A percentile compares a stretch with the other conserved stretches of the same genome.
Evolutionary conservation across 2,888 invertebrate genomes (phyloP).

Genomic region (Rotaria macrura): DNA sequence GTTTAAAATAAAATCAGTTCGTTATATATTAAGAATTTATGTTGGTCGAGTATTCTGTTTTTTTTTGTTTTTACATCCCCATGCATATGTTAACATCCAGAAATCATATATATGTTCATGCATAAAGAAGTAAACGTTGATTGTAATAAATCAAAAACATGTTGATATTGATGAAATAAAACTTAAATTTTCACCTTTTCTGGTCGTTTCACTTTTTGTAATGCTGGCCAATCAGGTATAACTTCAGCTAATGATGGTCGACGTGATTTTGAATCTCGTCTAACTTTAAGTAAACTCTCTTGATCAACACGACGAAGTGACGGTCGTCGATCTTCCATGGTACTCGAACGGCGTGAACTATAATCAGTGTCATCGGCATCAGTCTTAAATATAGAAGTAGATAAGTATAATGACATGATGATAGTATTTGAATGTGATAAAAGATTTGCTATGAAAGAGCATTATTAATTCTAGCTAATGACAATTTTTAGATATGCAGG

Average conservation of each 20-base stretch:
- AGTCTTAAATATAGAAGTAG: not conserved
- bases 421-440: no score
- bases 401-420: no score
- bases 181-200: constrained; percentile 24
- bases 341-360: constrained; percentile 23
- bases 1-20: not conserved
- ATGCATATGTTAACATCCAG: not conserved
- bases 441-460: no score
- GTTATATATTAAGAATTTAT: not conserved
- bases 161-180: not conserved
- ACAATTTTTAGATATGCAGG: no score
- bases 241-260: constrained; percentile 32
- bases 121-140: no score
- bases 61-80: not conserved
- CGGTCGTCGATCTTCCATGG: constrained; percentile 28
- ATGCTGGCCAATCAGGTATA: constrained; percentile 33
- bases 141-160: no score
- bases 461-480: no score
- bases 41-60: no score
- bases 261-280: constrained; percentile 28
- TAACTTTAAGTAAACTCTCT: constrained; percentile 29
- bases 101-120: no score
- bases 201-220: constrained; percentile 27
- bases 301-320: constrained; percentile 32
- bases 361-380: not conserved